Conservation (phyloP, 1,140 invertebrate genomes). For the Fopius arisanus region DNA sequence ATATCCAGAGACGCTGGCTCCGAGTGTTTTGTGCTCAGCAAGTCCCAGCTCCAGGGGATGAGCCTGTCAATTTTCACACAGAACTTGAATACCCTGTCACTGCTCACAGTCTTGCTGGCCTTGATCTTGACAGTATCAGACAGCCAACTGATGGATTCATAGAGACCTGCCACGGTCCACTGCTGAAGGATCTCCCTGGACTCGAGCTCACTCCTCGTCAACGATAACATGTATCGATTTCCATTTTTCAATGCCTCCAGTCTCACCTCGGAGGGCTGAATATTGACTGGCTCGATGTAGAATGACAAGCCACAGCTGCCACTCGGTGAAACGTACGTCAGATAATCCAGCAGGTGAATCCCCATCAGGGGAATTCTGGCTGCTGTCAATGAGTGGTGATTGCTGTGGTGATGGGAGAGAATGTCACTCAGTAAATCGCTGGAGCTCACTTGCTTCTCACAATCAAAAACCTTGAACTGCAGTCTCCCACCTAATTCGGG, state of each 20-base stretch:
- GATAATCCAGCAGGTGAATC: conserved; percentile 63
- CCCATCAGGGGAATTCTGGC: conserved; percentile 58
- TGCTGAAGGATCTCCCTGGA: conserved; percentile 50
- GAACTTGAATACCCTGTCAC: conserved; percentile 52
- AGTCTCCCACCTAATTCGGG: conserved; percentile 63
- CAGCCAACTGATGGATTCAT: conserved; percentile 52
- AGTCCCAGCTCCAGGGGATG: conserved; percentile 57
- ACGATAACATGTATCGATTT: conserved; percentile 48
- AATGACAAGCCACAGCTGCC: conserved; percentile 60
- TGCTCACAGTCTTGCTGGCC: conserved; percentile 47
- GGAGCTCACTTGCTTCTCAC: conserved; percentile 53
- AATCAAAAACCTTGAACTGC: conserved; percentile 61
- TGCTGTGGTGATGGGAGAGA: conserved; percentile 61
- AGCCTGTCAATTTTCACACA: conserved; percentile 54
- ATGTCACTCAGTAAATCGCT: conserved; percentile 59
- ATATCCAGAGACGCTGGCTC: conserved; percentile 48
- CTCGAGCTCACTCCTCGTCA: conserved; percentile 48
- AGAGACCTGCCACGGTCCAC: conserved; percentile 55
- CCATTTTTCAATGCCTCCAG: conserved; percentile 53
- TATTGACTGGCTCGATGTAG: conserved; percentile 50
- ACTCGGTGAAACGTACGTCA: conserved; percentile 62
- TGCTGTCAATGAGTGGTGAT: conserved; percentile 61
- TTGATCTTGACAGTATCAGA: conserved; percentile 56
- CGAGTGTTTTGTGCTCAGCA: conserved; percentile 52
- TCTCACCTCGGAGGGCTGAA: conserved; percentile 53